phyloP scores from a whole-genome alignment of 2,888 invertebrate species.

The Heliconius hortense region DNA sequence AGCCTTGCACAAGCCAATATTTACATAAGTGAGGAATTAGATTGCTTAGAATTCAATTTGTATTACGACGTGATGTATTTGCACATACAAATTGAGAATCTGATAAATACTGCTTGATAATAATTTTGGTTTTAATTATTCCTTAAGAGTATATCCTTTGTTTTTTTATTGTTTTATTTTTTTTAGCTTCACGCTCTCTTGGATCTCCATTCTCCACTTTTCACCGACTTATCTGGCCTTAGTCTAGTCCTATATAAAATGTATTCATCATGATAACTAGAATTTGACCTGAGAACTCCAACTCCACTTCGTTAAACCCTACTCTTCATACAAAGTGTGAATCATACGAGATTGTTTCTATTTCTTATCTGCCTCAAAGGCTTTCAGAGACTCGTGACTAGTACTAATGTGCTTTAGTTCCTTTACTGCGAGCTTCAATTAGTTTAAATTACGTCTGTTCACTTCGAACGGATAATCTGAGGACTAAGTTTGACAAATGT shows the following conservation, averaged over 20 bases:
- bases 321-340: slow-evolving; percentile 3
- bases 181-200: too few relatives aligned
- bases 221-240: not conserved
- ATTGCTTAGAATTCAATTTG: not conserved
- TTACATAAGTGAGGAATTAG: slow-evolving; percentile 5
- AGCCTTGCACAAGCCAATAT: not conserved
- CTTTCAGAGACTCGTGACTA: slow-evolving; percentile 26
- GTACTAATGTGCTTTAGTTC: slow-evolving; percentile 15
- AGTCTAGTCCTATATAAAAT: not conserved
- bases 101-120: too few relatives aligned
- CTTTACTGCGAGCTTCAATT: slow-evolving; percentile 22
- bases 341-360: slow-evolving; percentile 20
- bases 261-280: not conserved
- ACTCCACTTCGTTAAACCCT: not conserved
- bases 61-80: not conserved
- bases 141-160: too few relatives aligned
- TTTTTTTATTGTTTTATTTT: too few relatives aligned
- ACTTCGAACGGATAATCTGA: slow-evolving; percentile 38
- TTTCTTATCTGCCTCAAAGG: slow-evolving; percentile 25
- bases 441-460: slow-evolving; percentile 33
- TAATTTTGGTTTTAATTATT: not conserved
- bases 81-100: too few relatives aligned
- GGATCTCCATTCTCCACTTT: too few relatives aligned
- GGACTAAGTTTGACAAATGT: slow-evolving; percentile 30
- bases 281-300: not conserved